Percentiles rank a stretch among this genome's conserved stretches.
Evolutionary conservation across 2,888 invertebrate species (phyloP).

Genomic region (Drosophila quinaria): DNA sequence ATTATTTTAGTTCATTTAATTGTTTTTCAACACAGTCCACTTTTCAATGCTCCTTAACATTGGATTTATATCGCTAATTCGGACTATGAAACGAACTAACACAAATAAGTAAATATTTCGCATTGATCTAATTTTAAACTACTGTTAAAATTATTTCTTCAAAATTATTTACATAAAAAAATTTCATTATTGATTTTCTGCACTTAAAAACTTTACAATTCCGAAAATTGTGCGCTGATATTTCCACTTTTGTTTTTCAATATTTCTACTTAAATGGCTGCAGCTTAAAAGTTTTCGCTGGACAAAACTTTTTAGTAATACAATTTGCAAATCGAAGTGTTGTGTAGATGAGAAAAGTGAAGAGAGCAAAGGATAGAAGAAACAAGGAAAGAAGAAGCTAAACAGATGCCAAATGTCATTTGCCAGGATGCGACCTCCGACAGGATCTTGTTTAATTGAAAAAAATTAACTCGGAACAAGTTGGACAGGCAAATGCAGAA

Average conservation of each 20-base stretch:
- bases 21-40: too few species aligned
- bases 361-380: neutral
- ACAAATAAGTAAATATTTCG: neutral
- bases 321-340: conserved; percentile 35
- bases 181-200: conserved; percentile 60
- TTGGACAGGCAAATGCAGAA: conserved; percentile 40
- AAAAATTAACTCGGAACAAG: conserved; percentile 60
- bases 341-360: neutral
- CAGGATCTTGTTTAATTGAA: conserved; percentile 68
- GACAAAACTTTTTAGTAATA: conserved; percentile 24
- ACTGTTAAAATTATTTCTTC: neutral
- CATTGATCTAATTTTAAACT: neutral
- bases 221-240: conserved; percentile 13
- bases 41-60: too few species aligned
- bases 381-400: neutral
- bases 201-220: conserved; percentile 25
- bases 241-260: conserved; percentile 35
- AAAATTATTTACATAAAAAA: conserved; percentile 12
- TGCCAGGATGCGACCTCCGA: conserved; percentile 24
- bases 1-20: too few species aligned
- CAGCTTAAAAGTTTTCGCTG: conserved; percentile 50
- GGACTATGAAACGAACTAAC: too few species aligned
- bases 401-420: conserved; percentile 47
- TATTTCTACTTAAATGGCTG: conserved; percentile 39
- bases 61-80: too few species aligned